Evolutionary conservation across 2,888 invertebrate species (phyloP).

Genomic region (Colostygia pectinataria): DNA sequence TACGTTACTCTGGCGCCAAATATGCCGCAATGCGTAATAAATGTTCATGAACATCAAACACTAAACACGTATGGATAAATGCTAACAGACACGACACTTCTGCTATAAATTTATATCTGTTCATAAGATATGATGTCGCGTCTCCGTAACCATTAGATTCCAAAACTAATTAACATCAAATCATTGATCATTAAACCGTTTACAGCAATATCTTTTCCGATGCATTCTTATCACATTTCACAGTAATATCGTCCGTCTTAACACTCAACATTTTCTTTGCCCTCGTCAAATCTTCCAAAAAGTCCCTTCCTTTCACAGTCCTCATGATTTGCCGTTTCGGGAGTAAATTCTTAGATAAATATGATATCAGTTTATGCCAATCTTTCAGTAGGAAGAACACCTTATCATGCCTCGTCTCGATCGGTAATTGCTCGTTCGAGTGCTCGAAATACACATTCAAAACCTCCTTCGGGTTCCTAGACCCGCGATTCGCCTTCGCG

Average conservation of each 20-base stretch:
- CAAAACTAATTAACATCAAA: neutral
- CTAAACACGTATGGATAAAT: slow-evolving; percentile 28
- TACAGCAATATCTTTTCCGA: slow-evolving; percentile 61
- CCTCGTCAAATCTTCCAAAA: slow-evolving; percentile 65
- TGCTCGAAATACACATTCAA: slow-evolving; percentile 70
- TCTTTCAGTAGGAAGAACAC: slow-evolving; percentile 64
- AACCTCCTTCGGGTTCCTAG: slow-evolving; percentile 54
- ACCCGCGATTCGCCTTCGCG: slow-evolving; percentile 47
- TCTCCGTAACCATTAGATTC: slow-evolving; percentile 1
- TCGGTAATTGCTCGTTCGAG: slow-evolving; percentile 60
- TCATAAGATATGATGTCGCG: neutral
- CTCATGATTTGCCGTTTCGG: slow-evolving; percentile 66
- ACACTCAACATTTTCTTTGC: slow-evolving; percentile 65
- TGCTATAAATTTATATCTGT: neutral
- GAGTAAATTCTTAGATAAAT: slow-evolving; percentile 66
- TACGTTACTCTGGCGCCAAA: slow-evolving; percentile 9
- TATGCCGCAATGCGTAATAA: slow-evolving; percentile 14
- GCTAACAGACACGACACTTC: slow-evolving; percentile 22
- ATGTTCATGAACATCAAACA: slow-evolving; percentile 20
- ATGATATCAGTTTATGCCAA: slow-evolving; percentile 70
- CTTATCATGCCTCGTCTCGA: slow-evolving; percentile 59
- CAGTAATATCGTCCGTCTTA: slow-evolving; percentile 54
- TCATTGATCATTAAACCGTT: slow-evolving; percentile 12
- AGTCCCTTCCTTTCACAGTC: slow-evolving; percentile 66
- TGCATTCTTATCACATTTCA: slow-evolving; percentile 46